These are phyloP conservation scores for Poeciliopsis paucimaculata DNA, from an alignment of 2,797 vertebrate genomes.

Conservation along the genomic window DNA sequence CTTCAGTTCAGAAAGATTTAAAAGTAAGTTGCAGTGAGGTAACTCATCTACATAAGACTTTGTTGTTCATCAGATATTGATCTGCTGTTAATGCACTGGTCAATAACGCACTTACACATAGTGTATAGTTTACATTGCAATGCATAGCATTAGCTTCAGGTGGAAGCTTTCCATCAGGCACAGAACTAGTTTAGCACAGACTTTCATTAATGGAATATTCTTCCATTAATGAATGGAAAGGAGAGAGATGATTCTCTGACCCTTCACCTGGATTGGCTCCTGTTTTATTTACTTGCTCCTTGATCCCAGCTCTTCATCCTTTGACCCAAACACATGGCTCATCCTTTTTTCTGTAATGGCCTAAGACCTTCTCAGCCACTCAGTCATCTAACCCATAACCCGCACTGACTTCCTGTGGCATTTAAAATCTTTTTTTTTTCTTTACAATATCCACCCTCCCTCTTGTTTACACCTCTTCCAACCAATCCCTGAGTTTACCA, in stretches of 20 bases:
- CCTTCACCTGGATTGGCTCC: slow-evolving; percentile 14
- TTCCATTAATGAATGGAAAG: too few species aligned
- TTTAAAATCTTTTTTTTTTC: slow-evolving; percentile 33
- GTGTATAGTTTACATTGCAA: neutral
- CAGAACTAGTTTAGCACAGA: neutral
- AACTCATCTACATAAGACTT: slow-evolving; percentile 21
- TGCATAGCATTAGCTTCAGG: slow-evolving; percentile 8
- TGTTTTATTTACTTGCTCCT: slow-evolving; percentile 9
- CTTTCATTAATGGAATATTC: neutral
- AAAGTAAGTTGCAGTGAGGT: slow-evolving; percentile 30
- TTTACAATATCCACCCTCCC: neutral
- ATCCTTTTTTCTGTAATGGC: slow-evolving; percentile 12
- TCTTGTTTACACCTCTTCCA: neutral
- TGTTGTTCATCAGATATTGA: slow-evolving; percentile 24
- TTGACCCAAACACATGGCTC: slow-evolving; percentile 18
- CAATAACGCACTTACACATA: slow-evolving; percentile 29
- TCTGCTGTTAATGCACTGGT: slow-evolving; percentile 21
- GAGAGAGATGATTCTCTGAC: neutral
- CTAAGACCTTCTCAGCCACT: slow-evolving; percentile 2
- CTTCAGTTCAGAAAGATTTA: neutral
- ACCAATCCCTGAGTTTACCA: neutral
- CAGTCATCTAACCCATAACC: slow-evolving; percentile 11
- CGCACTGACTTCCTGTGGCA: slow-evolving; percentile 2
- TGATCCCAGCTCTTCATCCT: slow-evolving; percentile 27
- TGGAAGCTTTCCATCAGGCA: slow-evolving; percentile 9